phyloP scores from a whole-genome alignment of 2,113 vertebrate species.

The Pycnonotus jocosus region DNA sequence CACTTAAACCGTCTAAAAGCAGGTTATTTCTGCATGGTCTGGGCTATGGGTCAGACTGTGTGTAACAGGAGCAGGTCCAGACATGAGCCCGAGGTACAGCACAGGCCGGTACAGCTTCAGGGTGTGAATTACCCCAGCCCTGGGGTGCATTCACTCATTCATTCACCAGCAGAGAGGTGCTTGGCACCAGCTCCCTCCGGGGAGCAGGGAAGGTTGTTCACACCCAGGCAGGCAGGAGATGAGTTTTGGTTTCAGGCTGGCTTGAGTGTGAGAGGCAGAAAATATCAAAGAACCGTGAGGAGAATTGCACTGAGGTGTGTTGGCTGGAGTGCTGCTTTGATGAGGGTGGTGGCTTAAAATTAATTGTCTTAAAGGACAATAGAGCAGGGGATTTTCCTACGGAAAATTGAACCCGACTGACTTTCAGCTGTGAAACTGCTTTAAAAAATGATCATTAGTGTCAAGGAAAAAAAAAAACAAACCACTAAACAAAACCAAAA shows the following conservation, averaged over 20 bases:
- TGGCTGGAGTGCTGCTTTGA: not conserved
- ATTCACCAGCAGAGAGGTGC: too few relatives aligned
- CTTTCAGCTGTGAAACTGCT: not conserved
- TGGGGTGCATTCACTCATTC: fast-evolving
- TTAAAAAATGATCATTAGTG: not conserved
- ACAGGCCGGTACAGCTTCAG: too few relatives aligned
- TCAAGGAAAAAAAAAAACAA: fast-evolving
- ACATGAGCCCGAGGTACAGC: fast-evolving
- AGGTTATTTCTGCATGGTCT: not conserved
- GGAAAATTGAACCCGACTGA: not conserved
- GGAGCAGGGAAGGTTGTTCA: not conserved
- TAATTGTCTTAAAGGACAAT: not conserved
- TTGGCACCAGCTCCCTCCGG: not conserved
- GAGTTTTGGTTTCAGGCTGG: not conserved
- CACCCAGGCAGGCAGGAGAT: not conserved
- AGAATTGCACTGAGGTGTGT: not conserved
- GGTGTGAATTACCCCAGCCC: not conserved
- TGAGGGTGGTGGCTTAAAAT: not conserved
- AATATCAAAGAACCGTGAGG: not conserved
- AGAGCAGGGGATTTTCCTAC: not conserved
- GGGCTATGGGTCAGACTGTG: fast-evolving
- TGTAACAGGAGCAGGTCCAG: not conserved
- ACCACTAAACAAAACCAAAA: too few relatives aligned
- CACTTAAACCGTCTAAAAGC: not conserved
- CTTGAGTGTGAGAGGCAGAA: not conserved